Evolutionary conservation across 2,113 vertebrate genomes (phyloP), one percentile per base, ranked within the genome.

Genomic region (Halichoerus grypus): DNA sequence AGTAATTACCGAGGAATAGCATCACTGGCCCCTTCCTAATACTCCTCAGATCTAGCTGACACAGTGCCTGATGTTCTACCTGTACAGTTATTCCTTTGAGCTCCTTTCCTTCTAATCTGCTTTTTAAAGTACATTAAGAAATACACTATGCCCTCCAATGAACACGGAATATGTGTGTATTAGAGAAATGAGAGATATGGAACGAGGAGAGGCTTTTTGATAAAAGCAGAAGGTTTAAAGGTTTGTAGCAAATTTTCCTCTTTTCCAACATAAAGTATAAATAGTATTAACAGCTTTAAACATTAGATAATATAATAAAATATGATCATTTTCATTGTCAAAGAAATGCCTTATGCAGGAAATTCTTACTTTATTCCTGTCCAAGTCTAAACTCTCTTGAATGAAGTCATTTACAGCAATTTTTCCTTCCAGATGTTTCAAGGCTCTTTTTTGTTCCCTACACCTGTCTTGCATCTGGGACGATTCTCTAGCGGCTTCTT

Each of bases 351-450:
- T 46, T n/a, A 57, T 53, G 85, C 26, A 79, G 77, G 57, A 26
- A 83, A 85, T 46, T 51, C 95, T 82, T 51, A 92, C 96, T 95
- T 89, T 98, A 49, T 98, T 98, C 46, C 12, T 96, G 84, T 97
- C 69, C 4, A 83, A 84, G 12, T 97, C 80, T 59, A 95, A 92
- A 72, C 61, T 96, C 59, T 2, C 72, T 94, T 51, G 98, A 65
- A 96, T 82, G 80, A 83, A 94, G 81, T 94, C 87, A 93, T 89
- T 77, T 49, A 94, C 21, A 24, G 94, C 67, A 67, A 65, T 46
- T 31, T 96, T 98, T 57, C 80, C 90, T 95, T 98, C 94, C 19
- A 95, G 0, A 1, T 59, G 2, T 28, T 10, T 97, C 28, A 96
- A 69, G 53, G 84, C 55, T 76, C 89, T 96, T 71, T 98, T 92